Evolutionary conservation across 2,113 vertebrate species (phyloP).

Genomic region (Chloropsis hardwickii): DNA sequence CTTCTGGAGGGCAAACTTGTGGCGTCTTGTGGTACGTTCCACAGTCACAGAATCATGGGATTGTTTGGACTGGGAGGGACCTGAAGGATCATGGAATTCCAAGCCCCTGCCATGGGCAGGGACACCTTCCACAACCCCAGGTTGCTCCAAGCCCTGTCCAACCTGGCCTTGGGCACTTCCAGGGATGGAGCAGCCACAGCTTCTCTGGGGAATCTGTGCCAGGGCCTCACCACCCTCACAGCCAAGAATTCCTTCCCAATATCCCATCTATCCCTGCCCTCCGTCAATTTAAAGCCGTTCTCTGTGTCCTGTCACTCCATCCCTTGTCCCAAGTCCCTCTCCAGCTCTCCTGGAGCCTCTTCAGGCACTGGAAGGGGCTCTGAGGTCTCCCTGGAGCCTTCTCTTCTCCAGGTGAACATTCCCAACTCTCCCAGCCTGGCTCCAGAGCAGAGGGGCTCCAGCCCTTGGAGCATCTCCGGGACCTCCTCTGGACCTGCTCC

Average conservation of each 20-base stretch:
- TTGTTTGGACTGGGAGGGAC: neutral
- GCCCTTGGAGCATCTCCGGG: rapidly evolving
- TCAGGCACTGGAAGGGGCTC: neutral
- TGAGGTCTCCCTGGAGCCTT: rapidly evolving
- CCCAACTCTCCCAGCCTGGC: neutral
- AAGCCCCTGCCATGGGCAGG: neutral
- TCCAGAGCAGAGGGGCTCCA: neutral
- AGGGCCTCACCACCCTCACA: neutral
- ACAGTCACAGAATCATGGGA: neutral
- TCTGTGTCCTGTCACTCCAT: rapidly evolving
- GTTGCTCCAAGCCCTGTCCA: rapidly evolving
- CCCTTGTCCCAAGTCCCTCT: neutral
- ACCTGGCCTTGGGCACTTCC: neutral
- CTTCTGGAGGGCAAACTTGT: neutral
- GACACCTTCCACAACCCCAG: neutral
- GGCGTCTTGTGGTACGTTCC: neutral
- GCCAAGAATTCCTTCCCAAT: rapidly evolving
- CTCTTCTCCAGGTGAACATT: rapidly evolving
- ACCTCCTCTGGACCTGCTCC: neutral
- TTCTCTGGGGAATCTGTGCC: neutral
- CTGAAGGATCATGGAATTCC: neutral
- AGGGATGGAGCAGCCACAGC: neutral
- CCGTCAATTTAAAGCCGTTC: neutral
- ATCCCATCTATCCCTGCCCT: rapidly evolving
- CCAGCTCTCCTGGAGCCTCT: neutral